phyloP scores from a whole-genome alignment of 2,113 vertebrate species.

The Mastomys coucha region DNA sequence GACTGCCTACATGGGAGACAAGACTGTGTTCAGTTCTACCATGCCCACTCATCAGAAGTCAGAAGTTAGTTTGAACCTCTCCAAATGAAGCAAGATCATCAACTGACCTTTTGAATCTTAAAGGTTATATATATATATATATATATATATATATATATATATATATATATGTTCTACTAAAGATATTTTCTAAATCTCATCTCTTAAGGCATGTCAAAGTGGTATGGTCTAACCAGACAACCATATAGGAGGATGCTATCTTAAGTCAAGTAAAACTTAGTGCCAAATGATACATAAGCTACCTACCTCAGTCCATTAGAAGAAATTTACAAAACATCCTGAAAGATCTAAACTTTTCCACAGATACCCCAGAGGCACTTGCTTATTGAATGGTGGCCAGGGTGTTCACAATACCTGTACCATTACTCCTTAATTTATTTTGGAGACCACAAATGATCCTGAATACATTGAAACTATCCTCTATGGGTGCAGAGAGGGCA shows the following conservation, averaged over 20 bases:
- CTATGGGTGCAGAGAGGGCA: not conserved
- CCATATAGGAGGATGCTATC: not conserved
- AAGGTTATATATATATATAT: too few relatives aligned
- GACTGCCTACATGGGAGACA: not conserved
- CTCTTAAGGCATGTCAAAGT: not conserved
- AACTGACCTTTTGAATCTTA: not conserved
- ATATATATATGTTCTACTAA: not conserved
- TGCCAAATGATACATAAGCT: not conserved
- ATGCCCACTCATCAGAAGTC: not conserved
- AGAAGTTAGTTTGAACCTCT: not conserved
- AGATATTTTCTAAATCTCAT: slow-evolving; percentile 23
- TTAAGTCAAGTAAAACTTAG: not conserved
- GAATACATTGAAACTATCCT: slow-evolving; percentile 51
- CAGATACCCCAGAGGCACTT: not conserved
- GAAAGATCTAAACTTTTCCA: not conserved
- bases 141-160: too few relatives aligned
- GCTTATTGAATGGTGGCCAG: too few relatives aligned
- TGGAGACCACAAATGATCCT: slow-evolving; percentile 25
- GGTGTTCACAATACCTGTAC: not conserved
- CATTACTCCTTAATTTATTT: slow-evolving; percentile 24
- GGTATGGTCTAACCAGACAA: not conserved
- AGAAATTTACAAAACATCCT: not conserved
- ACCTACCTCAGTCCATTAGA: not conserved
- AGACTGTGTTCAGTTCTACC: too few relatives aligned
- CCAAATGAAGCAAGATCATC: not conserved